Evolutionary conservation across 2,797 vertebrate species (phyloP).

Genomic region (Rhynchonycteris naso): DNA sequence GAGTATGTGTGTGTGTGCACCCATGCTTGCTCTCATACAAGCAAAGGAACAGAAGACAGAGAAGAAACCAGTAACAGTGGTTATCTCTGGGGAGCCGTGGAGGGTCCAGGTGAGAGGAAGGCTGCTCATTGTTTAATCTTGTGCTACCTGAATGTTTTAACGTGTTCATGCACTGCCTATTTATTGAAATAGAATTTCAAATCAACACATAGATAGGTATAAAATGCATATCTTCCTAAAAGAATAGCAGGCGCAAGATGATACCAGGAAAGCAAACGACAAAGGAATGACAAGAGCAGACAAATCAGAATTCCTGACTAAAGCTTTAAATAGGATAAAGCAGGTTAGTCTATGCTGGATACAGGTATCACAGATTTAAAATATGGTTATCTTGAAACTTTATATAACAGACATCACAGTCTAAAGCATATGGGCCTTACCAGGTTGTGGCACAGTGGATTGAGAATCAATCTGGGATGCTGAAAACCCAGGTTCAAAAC

Average conservation of each 20-base stretch:
- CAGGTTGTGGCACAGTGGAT: no score
- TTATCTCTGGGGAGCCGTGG: neutral
- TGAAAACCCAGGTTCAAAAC: no score
- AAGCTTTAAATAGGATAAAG: neutral
- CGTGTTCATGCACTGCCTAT: fast-evolving
- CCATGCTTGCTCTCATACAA: neutral
- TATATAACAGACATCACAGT: neutral
- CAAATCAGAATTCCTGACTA: neutral
- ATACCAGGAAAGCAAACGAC: neutral
- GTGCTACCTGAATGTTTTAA: neutral
- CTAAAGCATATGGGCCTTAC: neutral
- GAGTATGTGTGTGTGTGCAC: no score
- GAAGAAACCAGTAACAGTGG: neutral
- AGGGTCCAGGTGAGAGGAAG: neutral
- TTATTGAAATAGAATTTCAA: neutral
- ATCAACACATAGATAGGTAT: neutral
- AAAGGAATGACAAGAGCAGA: neutral
- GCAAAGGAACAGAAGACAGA: neutral
- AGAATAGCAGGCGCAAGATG: neutral
- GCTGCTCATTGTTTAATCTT: neutral
- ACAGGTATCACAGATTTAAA: neutral
- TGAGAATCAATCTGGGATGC: no score
- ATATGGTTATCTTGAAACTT: neutral
- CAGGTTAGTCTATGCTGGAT: neutral
- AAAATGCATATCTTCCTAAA: neutral